These are phyloP conservation scores for Mesembrinibis cayennensis DNA, from an alignment of 2,113 vertebrate genomes.

Conservation along the genomic window DNA sequence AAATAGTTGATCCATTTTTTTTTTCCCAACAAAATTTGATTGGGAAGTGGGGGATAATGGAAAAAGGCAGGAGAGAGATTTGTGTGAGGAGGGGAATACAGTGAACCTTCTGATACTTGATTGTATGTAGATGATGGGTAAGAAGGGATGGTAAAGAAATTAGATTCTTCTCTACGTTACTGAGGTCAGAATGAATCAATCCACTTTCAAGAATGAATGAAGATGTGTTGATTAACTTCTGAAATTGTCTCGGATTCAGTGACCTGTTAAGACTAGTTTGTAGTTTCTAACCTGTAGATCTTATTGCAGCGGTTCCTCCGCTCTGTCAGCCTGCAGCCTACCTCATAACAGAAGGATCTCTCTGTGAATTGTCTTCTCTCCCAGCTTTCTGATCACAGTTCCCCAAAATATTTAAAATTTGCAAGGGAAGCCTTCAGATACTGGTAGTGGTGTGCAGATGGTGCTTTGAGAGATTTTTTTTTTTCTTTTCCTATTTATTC, in stretches of 20 bases:
- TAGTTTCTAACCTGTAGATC: background rate
- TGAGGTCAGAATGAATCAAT: background rate
- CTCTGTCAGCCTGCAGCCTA: background rate
- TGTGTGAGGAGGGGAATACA: background rate
- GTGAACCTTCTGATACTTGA: background rate
- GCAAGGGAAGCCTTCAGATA: background rate
- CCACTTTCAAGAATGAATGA: background rate
- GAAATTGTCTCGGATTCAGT: background rate
- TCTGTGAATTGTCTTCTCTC: background rate
- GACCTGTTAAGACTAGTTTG: background rate
- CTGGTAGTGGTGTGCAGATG: background rate
- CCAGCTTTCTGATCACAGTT: background rate
- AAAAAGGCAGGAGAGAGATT: background rate
- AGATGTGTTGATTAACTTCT: background rate
- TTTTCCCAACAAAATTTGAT: background rate
- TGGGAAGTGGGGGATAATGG: background rate
- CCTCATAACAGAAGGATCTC: background rate
- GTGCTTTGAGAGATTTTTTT: background rate
- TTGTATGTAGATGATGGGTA: background rate
- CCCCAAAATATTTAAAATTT: background rate
- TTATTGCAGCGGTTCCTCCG: background rate
- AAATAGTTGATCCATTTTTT: background rate
- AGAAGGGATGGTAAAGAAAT: background rate
- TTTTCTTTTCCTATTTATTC: background rate
- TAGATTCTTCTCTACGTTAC: background rate